Base-by-base conservation (phyloP, 2,113 vertebrate species). In the Synodontis membranacea region DNA sequence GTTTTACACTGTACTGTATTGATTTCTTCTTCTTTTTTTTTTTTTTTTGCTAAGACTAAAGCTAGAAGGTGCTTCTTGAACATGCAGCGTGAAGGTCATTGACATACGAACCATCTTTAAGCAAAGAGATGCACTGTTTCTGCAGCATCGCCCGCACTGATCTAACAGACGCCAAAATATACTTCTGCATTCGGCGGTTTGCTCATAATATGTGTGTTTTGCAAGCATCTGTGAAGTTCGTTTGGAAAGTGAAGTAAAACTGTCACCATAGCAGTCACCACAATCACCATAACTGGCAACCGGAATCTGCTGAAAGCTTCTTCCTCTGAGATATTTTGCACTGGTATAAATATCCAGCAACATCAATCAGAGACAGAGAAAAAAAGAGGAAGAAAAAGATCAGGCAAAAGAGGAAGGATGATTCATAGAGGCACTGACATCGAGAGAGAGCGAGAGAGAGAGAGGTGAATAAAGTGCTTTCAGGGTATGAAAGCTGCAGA, bases 291-390 rank as follows among this genome's bases (percentile, higher is more conserved):
- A 86, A 85, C 64, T 42, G 80, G 70, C 60, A 56, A 75, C 68
- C 23, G 17, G 14, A 64, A 11, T 15, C 82, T 23, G 84, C 88
- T 89, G 90, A 88, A 80, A 90, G 83, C 87, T 60, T 91, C 92
- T 93, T 95, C 93, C 93, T 92, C 76, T 72, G 89, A 79, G 91
- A 91, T 91, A 93, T 93, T 93, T 94, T 87, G 94, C 92, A 97
- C 96, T 74, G 94, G 89, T 25, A 95, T 95, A 89, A 92, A 96
- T 95, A 96, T 0, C 81, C 37, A 88, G 1, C 39, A 64, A 50
- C 19, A 64, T 34, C 60, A 81, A 39, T 54, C 42, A 31, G n/a
- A 54, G 25, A 23, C n/a, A n/a, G 66, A 62, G 56, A 54, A 88
- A 23, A n/a, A n/a, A 58, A 62, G 56, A 54, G 87, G 82, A 54